Evolutionary conservation across 2,888 invertebrate genomes (phyloP), one percentile per base, ranked within the genome.

Genomic region (Cheilosia scutellata): DNA sequence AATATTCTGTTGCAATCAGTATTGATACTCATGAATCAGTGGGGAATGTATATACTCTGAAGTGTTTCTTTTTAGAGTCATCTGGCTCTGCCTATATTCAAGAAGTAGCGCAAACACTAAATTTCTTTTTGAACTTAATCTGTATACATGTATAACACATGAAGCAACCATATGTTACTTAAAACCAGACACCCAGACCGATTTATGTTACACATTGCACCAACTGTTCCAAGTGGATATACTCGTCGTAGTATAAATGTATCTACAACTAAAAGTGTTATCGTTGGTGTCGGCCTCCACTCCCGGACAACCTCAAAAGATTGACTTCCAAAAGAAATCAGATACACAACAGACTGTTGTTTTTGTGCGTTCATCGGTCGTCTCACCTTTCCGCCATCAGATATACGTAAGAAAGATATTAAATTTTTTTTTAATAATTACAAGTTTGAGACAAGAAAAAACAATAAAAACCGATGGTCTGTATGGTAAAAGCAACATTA

Each of bases 361-460:
- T 55, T 31, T 13, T 55, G 55, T 33, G 29, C 37, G 27, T 63
- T 55, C n/a, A 37, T 27, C 16, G 33, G 33, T 33, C 53, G 49
- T 72, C 33, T 72, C 72, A 72, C 31, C 62, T 65, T 51, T 79
- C 63, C 20, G 37, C 20, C 20, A 20, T 20, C 20, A 20, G 20
- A 58, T 7, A 20, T 44, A 31, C 44, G 13, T 44, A 63, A 71
- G 63, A 40, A 71, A 78, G 78, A 78, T 78, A 71, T 78, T 57
- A 71, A 47, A 47, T 16, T 16, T 16, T 62, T 65, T 68, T 70
- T 71, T 37, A 79, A 72, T 65, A 72, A 79, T 72, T 79, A 79
- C 65, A 66, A 66, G 33, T 20, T 20, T 37, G 49, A 71, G 58
- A 53, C 51, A 65, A 40, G 3, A 58, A 3, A 66, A 53, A 62